phyloP scores from a whole-genome alignment of 2,113 vertebrate genomes.

The Phylloscopus trochiloides region DNA sequence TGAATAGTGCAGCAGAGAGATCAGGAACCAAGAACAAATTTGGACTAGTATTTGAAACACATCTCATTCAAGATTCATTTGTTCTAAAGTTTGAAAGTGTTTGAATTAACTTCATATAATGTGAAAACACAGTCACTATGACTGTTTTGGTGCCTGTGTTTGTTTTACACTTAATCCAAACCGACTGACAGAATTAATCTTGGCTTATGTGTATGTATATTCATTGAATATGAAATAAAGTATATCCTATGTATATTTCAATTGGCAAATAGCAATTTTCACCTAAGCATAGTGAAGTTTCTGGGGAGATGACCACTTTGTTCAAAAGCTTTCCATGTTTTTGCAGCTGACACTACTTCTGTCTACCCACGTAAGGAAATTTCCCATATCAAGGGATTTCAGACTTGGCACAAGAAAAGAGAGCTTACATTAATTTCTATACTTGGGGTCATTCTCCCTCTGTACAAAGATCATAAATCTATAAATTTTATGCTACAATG shows the following conservation, averaged over 20 bases:
- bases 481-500: background rate
- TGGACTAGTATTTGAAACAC: background rate
- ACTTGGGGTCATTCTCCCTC: background rate
- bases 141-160: background rate
- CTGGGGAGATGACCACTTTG: background rate
- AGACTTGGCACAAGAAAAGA: slow-evolving; percentile 27
- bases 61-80: background rate
- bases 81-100: background rate
- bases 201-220: background rate
- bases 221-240: background rate
- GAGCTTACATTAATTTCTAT: background rate
- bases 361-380: background rate
- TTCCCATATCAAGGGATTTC: background rate
- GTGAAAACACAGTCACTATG: background rate
- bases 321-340: slow-evolving; percentile 27
- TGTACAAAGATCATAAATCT: background rate
- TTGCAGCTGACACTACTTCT: slow-evolving; percentile 22
- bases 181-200: background rate
- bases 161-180: background rate
- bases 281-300: background rate
- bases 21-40: background rate
- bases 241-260: background rate
- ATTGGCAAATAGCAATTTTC: background rate
- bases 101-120: background rate
- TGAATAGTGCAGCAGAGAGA: background rate